Evolutionary conservation across 1,140 invertebrate genomes (phyloP), one percentile per base, ranked within the genome.

Genomic region (Gyrodactylus salaris): DNA sequence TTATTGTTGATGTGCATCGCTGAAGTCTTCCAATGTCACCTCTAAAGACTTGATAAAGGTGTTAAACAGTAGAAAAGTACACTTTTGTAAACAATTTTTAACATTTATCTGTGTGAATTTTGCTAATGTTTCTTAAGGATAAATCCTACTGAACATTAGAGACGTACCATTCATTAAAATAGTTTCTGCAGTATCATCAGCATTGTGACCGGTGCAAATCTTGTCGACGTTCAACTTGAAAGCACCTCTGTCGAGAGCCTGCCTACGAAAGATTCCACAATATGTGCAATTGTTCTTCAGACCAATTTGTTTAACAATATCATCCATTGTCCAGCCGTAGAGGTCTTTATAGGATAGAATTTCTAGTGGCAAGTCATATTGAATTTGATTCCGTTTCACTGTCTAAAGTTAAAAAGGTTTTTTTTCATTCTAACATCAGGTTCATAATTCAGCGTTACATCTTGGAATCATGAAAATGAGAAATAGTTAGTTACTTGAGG

Each of bases 301-400:
- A 0, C 95, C 95, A 76, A 97, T 90, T 81, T 88, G 84, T 77
- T 87, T 85, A 1, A 98, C 94, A 80, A 99, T 97, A 77, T 87
- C 87, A 84, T 99, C 95, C 95, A 99, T 99, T 22, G 92, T 97
- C 94, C 94, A 99, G 0, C 93, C 94, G 84, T 98, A 99, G 0
- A 99, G 82, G 76, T 98, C 91, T 77, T 97, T 87, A 79, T 99
- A 99, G 0, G 92, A 97, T 1, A 98, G 83, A 75, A 98, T 92
- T 83, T 89, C 94, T 26, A 99, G 82, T 34, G 91, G 88, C 80
- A 99, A 86, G 75, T 86, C 84, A 25, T 72, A 72, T 72, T 25
- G 54, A 23, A 20, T 34, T 72, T 80, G 77, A 74, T 98, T 98
- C 79, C 88, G 85, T 81, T 93, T 91, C 0, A 97, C 93, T 25